Percentiles rank a stretch among this genome's conserved stretches.
Conservation (phyloP, 2,113 vertebrate species). For the Gopherus flavomarginatus region DNA sequence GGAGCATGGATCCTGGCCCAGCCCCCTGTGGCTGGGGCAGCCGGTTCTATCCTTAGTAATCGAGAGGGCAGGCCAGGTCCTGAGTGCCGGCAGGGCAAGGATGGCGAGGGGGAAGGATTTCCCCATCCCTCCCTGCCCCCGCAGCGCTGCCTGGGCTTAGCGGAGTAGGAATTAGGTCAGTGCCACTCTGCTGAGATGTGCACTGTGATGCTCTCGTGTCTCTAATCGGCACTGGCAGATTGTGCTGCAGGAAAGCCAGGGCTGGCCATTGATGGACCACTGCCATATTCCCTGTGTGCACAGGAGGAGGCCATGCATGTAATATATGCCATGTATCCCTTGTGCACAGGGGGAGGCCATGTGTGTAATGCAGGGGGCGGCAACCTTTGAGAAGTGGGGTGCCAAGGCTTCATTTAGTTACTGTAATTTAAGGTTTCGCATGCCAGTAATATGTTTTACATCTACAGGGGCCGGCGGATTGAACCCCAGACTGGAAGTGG, state of each 20-base stretch:
- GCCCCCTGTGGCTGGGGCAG: background rate
- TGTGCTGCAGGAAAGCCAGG: background rate
- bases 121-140: background rate
- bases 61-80: no score
- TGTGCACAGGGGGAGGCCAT: background rate
- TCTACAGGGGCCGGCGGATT: no score
- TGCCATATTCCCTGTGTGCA: background rate
- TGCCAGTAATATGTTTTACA: no score
- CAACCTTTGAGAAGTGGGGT: no score
- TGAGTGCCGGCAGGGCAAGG: no score
- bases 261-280: background rate
- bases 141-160: background rate
- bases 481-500: no score
- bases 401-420: no score
- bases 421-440: no score
- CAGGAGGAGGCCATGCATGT: no score
- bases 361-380: background rate
- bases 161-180: slow-evolving; percentile 69
- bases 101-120: background rate
- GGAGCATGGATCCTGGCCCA: background rate
- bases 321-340: no score
- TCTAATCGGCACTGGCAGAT: slow-evolving; percentile 45
- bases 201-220: background rate
- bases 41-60: background rate
- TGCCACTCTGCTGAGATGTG: background rate